Base-by-base conservation (phyloP, 2,113 vertebrate species). In the Caretta caretta region DNA sequence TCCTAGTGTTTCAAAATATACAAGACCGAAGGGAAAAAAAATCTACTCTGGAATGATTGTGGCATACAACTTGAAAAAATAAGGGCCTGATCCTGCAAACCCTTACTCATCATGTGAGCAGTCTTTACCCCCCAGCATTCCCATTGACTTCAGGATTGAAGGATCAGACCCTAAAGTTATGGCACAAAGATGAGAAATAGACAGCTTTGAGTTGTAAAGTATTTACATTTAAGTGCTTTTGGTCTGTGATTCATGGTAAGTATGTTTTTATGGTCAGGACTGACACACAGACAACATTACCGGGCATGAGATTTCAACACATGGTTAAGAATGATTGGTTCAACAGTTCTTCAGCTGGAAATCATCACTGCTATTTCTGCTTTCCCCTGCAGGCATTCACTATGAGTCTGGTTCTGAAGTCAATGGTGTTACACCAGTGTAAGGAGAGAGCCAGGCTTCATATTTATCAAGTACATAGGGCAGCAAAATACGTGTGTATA, bases 141-240 rank as follows among this genome's bases (percentile, higher is more conserved):
- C 48, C 56, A 19, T 14, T 78, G 25, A 49, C 59, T 91, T 90
- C 53, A 93, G 62, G 20, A 88, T 42, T 88, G 54, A 27, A 76
- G 80, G 49, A 82, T 76, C 48, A 83, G 17, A 53, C 25, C 82
- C 91, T 83, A 93, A 90, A 88, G 59, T 89, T 35, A 90, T 46
- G 9, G 22, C 46, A 31, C 27, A 80, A 53, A 17, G 48, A 27
- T 10, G 6, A 92, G 95, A 96, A 88, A 91, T 75, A 94, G 1
- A 91, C 87, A 42, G 38, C 35, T 87, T 94, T 86, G 69, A 62
- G 51, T 97, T 96, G 35, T 31, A 91, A 38, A 85, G 84, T 86
- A 97, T 89, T 94, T 85, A 97, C 93, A 97, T 46, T 6, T 97
- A 98, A 98, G 98, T 98, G 98, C 98, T 98, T 94, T 87, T 48